phyloP scores from a whole-genome alignment of 2,113 vertebrate species.

The Hassar affinis region DNA sequence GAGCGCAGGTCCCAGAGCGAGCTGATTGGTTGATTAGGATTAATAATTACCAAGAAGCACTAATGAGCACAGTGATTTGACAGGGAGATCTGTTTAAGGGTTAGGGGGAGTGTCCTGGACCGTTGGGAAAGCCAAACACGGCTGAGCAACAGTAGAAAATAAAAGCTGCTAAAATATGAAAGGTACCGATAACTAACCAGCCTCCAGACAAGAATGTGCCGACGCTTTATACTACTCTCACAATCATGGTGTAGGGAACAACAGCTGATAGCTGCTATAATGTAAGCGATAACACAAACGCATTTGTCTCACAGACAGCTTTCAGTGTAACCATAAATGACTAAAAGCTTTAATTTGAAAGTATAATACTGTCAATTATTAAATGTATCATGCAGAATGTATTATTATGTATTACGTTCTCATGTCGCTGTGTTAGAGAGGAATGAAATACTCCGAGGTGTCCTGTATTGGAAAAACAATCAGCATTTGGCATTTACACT shows the following conservation, averaged over 20 bases:
- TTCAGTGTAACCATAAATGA: neutral
- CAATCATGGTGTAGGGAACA: neutral
- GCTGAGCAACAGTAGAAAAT: neutral
- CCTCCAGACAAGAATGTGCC: neutral
- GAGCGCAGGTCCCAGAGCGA: constrained; percentile 58
- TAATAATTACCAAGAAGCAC: constrained; percentile 40
- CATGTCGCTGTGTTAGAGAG: neutral
- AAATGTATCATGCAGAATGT: too few species aligned
- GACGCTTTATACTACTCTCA: neutral
- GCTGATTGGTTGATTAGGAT: constrained; percentile 48
- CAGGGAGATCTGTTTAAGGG: constrained; percentile 57
- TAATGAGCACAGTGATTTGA: constrained; percentile 31
- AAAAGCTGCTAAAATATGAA: neutral
- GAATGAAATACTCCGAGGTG: neutral
- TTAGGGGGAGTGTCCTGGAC: constrained; percentile 23
- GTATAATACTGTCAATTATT: neutral
- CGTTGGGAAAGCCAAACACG: constrained; percentile 39
- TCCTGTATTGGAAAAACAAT: neutral
- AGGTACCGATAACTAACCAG: neutral
- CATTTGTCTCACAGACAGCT: neutral
- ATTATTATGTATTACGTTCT: neutral
- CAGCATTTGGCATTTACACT: neutral
- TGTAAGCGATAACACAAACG: neutral
- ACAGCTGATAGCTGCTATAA: neutral
- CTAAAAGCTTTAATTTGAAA: neutral